Conservation (phyloP, 2,888 invertebrate genomes). For the Oxyteleia sp. region DNA sequence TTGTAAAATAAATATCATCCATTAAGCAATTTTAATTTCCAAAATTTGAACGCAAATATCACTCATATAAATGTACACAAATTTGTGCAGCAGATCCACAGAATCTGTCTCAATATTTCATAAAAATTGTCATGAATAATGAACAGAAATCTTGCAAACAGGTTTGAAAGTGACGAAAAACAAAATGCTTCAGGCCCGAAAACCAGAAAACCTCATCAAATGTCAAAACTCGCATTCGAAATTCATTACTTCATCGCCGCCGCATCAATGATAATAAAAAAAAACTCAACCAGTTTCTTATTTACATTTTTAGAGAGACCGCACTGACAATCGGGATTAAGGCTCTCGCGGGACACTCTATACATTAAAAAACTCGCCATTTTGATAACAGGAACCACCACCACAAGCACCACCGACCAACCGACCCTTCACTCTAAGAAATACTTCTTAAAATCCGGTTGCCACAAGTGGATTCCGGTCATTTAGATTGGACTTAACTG, state of each 20-base stretch:
- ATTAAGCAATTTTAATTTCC: too few species aligned
- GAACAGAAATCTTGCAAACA: too few species aligned
- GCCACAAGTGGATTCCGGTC: constrained; percentile 1
- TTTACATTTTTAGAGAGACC: constrained; percentile 52
- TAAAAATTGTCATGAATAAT: too few species aligned
- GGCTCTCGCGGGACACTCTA: constrained; percentile 38
- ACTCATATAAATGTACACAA: too few species aligned
- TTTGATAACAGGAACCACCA: constrained; percentile 40
- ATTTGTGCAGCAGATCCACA: too few species aligned
- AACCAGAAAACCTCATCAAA: too few species aligned
- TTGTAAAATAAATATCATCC: too few species aligned
- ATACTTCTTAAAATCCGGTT: background rate
- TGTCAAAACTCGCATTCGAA: background rate
- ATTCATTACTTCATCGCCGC: background rate
- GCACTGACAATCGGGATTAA: constrained; percentile 42
- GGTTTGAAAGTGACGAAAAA: too few species aligned
- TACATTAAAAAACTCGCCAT: constrained; percentile 50
- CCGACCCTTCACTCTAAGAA: background rate
- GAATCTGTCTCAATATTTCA: too few species aligned
- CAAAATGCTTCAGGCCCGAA: constrained; percentile 7
- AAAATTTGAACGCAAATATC: too few species aligned
- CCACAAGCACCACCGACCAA: too few species aligned
- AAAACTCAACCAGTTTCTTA: constrained; percentile 22
- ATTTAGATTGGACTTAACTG: background rate
- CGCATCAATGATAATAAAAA: constrained; percentile 8